Conservation (phyloP, 2,888 invertebrate genomes). For the Leptothorax acervorum region DNA sequence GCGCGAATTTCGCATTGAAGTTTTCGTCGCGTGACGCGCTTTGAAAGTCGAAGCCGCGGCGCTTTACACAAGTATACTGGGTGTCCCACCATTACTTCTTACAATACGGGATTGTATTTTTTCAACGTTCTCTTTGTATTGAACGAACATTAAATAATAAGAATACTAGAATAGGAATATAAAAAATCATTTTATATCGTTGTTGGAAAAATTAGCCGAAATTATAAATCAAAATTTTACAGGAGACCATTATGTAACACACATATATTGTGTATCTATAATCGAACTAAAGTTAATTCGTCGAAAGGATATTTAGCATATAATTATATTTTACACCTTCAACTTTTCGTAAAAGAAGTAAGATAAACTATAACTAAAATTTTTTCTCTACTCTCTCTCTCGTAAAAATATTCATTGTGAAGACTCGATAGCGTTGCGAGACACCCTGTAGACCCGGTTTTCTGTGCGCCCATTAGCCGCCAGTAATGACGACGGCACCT, state of each 20-base stretch:
- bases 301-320: neutral
- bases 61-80: neutral
- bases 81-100: neutral
- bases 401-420: neutral
- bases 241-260: neutral
- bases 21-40: slow-evolving; percentile 50
- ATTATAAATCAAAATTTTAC: neutral
- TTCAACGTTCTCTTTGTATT: neutral
- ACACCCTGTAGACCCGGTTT: slow-evolving; percentile 27
- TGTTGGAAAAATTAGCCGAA: neutral
- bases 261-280: neutral
- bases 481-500: slow-evolving; percentile 32
- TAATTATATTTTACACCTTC: neutral
- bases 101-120: neutral
- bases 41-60: slow-evolving; percentile 1
- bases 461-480: slow-evolving; percentile 27
- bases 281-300: neutral
- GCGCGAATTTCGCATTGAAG: slow-evolving; percentile 49
- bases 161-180: neutral
- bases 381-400: neutral
- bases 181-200: neutral
- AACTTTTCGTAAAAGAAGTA: neutral
- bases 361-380: neutral
- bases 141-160: neutral
- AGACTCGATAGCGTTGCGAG: neutral